These are phyloP conservation scores for Aphyosemion australe DNA, from an alignment of 2,113 vertebrate species.

Conservation along the genomic window DNA sequence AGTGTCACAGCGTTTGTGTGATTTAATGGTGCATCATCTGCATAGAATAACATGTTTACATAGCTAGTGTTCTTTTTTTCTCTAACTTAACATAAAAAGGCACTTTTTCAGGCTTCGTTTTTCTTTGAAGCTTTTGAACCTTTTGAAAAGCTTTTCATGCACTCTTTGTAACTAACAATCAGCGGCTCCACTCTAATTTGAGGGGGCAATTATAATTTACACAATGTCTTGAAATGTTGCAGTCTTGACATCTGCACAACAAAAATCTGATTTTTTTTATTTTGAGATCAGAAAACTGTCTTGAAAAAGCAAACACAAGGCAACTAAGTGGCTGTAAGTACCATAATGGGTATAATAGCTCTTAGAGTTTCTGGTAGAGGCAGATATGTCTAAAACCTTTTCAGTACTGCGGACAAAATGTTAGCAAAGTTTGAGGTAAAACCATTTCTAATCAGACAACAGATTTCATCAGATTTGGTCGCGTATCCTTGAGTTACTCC, in stretches of 20 bases:
- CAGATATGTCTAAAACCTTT: slow-evolving; percentile 1
- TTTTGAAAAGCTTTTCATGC: slow-evolving; percentile 10
- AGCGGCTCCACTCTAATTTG: slow-evolving; percentile 18
- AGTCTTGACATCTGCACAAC: slow-evolving; percentile 3
- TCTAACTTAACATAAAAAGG: not conserved
- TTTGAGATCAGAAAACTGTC: not conserved
- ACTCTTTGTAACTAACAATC: slow-evolving; percentile 19
- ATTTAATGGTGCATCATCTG: not conserved
- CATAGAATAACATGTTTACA: not conserved
- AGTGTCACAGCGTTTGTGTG: not conserved
- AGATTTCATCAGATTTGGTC: slow-evolving; percentile 8
- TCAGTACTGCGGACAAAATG: not conserved
- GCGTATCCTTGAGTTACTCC: slow-evolving; percentile 2
- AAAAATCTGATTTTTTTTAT: not conserved
- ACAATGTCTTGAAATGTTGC: slow-evolving; percentile 6
- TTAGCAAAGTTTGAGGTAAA: not conserved
- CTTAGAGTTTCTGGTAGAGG: not conserved
- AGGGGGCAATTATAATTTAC: slow-evolving; percentile 18
- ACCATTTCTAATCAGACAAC: slow-evolving; percentile 4
- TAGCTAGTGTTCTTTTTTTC: not conserved
- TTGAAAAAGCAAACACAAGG: slow-evolving; percentile 1
- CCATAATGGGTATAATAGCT: not conserved
- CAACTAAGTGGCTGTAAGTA: not conserved
- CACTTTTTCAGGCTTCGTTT: not conserved
- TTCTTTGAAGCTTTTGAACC: slow-evolving; percentile 8